Base-by-base conservation (phyloP, 2,113 vertebrate genomes). In the Struthidea cinerea region DNA sequence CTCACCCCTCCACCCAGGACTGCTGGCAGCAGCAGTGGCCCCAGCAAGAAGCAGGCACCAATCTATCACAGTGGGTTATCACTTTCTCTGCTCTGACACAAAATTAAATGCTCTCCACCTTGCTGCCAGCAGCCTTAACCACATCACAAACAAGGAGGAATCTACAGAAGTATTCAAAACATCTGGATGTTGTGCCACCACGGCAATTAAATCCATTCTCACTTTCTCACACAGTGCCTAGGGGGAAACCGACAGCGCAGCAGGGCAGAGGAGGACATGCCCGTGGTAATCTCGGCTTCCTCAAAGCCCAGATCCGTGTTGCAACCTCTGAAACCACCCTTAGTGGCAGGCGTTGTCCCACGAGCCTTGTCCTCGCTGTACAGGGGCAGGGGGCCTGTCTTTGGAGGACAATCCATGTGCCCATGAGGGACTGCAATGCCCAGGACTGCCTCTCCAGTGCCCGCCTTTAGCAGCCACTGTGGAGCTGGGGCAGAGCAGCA, bases 101-200 rank as follows among this genome's bases (percentile, higher is more conserved):
- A 74, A 69, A 61, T 19, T 77, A 85, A 92, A 84, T 2, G 3
- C 74, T 87, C 73, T 57, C 57, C 70, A 93, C 92, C 88, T 87
- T 68, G 63, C 90, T 95, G 90, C 90, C 77, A 90, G 80, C 60
- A 94, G 52, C 41, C n/a, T 78, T 86, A 95, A 97, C 96, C 96
- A 96, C 94, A 96, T 93, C 94, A 96, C 90, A 96, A 89, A 94
- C 85, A 86, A 85, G 65, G 46, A 96, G 88, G 94, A 97, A 94
- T 96, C 88, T 78, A 88, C 83, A 84, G 30, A 95, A 92, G 90
- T 93, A 96, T 96, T 97, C 83, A 94, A 94, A 96, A 94, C 88
- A 96, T 96, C 88, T 97, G 90, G 88, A 90, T 90, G 88, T 84
- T 96, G 69, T 92, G 96, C 90, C 93, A 94, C 88, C 46, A 49